Conservation (phyloP, 2,113 vertebrate species). For the Canis aureus region DNA sequence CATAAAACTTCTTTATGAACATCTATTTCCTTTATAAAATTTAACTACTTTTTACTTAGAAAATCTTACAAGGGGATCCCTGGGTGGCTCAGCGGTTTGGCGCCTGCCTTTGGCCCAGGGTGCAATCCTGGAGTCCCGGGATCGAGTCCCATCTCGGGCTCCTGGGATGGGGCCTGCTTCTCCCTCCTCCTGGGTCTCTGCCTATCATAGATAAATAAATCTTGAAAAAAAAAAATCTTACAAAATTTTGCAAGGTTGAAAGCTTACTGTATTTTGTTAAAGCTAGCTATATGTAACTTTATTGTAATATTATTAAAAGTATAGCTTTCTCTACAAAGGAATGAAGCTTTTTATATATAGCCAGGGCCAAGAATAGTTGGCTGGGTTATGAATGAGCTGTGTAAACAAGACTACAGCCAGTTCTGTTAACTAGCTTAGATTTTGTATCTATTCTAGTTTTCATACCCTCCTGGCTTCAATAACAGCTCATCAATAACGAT, state of each 20-base stretch:
- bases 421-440: background rate
- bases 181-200: no score
- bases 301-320: background rate
- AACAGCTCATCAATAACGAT: background rate
- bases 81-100: no score
- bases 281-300: background rate
- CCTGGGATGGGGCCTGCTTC: no score
- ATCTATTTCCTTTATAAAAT: background rate
- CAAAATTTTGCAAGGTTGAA: background rate
- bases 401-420: background rate
- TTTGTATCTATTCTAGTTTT: background rate
- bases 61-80: background rate
- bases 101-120: no score
- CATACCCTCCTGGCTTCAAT: background rate
- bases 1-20: background rate
- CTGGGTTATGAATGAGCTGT: background rate
- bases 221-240: background rate
- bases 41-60: background rate
- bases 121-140: no score
- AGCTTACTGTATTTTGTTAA: background rate
- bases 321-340: background rate
- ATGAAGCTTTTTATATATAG: background rate
- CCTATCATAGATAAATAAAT: background rate
- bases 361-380: background rate
- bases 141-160: no score